Conservation (phyloP, 2,113 vertebrate genomes). For the Rissa tridactyla region DNA sequence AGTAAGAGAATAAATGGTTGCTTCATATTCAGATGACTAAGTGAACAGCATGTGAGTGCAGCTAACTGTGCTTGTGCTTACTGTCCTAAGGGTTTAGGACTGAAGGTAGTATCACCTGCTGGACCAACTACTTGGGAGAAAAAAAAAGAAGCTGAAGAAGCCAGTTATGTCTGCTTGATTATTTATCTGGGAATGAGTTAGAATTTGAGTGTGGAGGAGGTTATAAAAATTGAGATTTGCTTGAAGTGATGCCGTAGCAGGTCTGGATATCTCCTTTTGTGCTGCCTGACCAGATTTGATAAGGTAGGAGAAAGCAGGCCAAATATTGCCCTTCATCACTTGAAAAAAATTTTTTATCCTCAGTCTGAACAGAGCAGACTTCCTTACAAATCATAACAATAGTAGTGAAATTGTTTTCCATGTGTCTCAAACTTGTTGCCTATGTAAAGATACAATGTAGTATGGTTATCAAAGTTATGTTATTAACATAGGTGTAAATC, state of each 20-base stretch:
- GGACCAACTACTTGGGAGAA: accelerated
- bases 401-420: not conserved
- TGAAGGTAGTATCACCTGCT: not conserved
- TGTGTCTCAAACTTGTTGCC: not conserved
- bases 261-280: not conserved
- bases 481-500: not conserved
- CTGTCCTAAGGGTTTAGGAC: not conserved
- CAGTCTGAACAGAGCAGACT: not conserved
- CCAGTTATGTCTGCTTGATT: not conserved
- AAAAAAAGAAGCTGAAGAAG: not conserved
- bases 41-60: not conserved
- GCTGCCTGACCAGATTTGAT: not conserved
- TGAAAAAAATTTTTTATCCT: not conserved
- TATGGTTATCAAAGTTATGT: not conserved
- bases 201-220: not conserved
- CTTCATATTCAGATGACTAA: not conserved
- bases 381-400: not conserved
- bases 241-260: not conserved
- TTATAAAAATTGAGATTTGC: not conserved
- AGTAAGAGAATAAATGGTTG: not conserved
- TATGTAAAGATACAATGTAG: not conserved
- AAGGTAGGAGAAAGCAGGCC: not conserved
- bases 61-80: not conserved
- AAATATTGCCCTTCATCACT: not conserved
- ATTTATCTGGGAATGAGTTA: not conserved